Percentiles rank a stretch among this genome's conserved stretches.
phyloP scores from a whole-genome alignment of 2,113 vertebrate species.

The Herpetotheres cachinnans region DNA sequence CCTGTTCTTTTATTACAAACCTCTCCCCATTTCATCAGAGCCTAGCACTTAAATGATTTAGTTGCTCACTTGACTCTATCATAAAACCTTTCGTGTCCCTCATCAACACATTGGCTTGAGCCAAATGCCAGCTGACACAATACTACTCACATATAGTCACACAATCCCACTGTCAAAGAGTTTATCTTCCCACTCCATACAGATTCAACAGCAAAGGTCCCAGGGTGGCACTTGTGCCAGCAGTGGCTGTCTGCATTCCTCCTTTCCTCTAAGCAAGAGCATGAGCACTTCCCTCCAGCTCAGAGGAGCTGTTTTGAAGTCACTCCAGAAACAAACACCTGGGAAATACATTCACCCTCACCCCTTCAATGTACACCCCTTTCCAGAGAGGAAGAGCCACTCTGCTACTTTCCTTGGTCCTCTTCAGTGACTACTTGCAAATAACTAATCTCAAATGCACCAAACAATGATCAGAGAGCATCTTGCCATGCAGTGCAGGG shows the following conservation, averaged over 20 bases:
- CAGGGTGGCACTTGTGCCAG: not conserved
- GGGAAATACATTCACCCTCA: not conserved
- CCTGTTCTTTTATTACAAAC: not conserved
- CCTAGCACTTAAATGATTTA: not conserved
- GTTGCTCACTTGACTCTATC: constrained; percentile 1
- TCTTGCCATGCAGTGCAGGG: not conserved
- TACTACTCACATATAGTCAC: not conserved
- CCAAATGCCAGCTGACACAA: not conserved
- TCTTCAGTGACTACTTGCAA: not conserved
- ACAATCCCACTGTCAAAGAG: not conserved
- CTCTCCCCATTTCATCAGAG: not conserved
- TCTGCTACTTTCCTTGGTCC: not conserved
- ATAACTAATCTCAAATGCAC: not conserved
- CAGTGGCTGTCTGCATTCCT: not conserved
- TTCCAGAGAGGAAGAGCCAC: not conserved
- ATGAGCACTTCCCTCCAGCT: not conserved
- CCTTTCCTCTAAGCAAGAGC: not conserved
- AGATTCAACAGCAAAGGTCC: not conserved
- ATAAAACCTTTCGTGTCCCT: not conserved
- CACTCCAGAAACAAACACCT: not conserved
- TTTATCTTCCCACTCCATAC: not conserved
- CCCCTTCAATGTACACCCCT: not conserved
- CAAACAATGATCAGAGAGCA: not conserved
- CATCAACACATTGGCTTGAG: not conserved
- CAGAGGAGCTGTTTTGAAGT: not conserved